Evolutionary conservation across 2,888 invertebrate species (phyloP), one percentile per base, ranked within the genome.

Genomic region (Drosophila pseudotakahashii): DNA sequence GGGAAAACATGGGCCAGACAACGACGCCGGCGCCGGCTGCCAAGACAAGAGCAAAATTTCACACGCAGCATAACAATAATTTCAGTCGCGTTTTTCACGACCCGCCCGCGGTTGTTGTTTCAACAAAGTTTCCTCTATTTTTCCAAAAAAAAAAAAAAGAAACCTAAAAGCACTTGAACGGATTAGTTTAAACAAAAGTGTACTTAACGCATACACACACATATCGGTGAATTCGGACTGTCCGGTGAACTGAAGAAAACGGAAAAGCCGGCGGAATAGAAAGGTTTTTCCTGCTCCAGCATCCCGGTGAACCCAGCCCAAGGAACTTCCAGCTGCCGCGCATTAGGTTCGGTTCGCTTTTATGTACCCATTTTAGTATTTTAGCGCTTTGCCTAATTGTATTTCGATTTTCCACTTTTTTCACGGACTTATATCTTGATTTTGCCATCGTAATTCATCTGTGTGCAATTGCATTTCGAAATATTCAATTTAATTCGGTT

Each of bases 31-130:
- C 66, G 72, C 42, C 71, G 53, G 60, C 85, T 80, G 69, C 74
- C 55, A 59, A 68, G 74, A 53, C 51, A 73, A 78, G 72, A 89
- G 88, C 77, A 75, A 74, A 80, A 70, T 55, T 47, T 70, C 61
- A 63, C 69, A 81, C 75, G 75, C 85, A 81, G 78, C 85, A 81
- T 78, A 76, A 81, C 78, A 80, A 66, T 80, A 88, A 88, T 79
- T 88, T 88, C 78, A 83, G 83, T 88, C 83, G 86, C 83, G 74
- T 86, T 82, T 88, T 86, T 88, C 89, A 74, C 89, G 84, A 78
- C 84, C 87, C 78, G 78, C 67, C 68, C 88, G 81, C 81, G 86
- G 86, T 82, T 81, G 85, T 81, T 88, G 61, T 77, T 75, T 69
- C 69, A 67, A 71, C 64, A 67, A 48, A 78, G 59, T 72, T 59